phyloP scores from a whole-genome alignment of 30 jellyfish, hydroid and myxozoan genomes.

The Morbakka virulenta region DNA sequence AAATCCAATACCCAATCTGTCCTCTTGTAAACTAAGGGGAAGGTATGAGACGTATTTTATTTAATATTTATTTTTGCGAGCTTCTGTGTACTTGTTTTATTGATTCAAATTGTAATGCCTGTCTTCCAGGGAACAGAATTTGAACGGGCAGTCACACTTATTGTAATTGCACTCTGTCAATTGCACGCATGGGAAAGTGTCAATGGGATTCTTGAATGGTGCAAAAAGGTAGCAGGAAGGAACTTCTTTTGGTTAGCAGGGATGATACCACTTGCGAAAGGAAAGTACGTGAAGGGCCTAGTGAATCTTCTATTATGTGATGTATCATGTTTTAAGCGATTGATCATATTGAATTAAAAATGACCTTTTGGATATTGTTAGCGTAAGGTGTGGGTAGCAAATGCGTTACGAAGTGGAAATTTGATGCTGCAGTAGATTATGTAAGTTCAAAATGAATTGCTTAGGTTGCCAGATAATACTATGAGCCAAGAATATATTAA shows the following conservation, averaged over 20 bases:
- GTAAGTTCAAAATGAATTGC: too few relatives aligned
- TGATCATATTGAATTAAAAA: not conserved
- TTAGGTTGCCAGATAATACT: too few relatives aligned
- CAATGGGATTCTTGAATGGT: slow-evolving; percentile 92
- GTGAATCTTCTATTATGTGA: too few relatives aligned
- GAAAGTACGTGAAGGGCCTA: slow-evolving; percentile 52
- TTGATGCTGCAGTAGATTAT: too few relatives aligned
- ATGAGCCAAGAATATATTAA: too few relatives aligned
- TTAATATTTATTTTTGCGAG: too few relatives aligned
- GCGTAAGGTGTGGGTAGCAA: not conserved
- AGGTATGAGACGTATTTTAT: too few relatives aligned
- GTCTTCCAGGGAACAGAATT: slow-evolving; percentile 97
- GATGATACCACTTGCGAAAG: slow-evolving; percentile 71
- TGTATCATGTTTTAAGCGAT: not conserved
- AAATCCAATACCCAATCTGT: too few relatives aligned
- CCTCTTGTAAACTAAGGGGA: too few relatives aligned
- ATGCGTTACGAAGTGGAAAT: not conserved
- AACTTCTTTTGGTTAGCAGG: slow-evolving; percentile 88
- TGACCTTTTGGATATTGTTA: not conserved
- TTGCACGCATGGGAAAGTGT: slow-evolving; percentile 86
- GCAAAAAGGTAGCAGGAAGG: slow-evolving; percentile 82
- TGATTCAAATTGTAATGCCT: too few relatives aligned
- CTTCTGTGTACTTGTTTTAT: too few relatives aligned
- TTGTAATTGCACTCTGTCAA: slow-evolving; percentile 70
- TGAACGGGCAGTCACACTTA: slow-evolving; percentile 89